Evolutionary conservation across 2,888 invertebrate genomes (phyloP), one percentile per base, ranked within the genome.

Genomic region (Lithosia quadra): DNA sequence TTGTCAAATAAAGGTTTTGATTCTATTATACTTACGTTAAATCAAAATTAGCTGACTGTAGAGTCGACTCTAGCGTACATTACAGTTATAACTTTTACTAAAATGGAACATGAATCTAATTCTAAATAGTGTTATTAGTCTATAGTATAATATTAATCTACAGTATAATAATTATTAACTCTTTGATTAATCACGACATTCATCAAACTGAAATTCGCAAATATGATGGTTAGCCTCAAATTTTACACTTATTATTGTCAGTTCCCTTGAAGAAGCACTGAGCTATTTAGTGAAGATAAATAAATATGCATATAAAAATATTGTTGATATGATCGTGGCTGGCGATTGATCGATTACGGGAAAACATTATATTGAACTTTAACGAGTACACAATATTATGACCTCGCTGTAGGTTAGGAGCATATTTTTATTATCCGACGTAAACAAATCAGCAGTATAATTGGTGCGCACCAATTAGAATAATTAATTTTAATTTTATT

Each of bases 371-470:
- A 18, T 18, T 60, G 15, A 62, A 39, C 55, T 67, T 21, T 67
- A 61, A 67, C 56, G 43, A 61, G 61, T 62, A 67, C 61, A 64
- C 34, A 18, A n/a, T 56, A 22, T 18, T 36, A n/a, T 36, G 55
- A 22, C 24, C 24, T 56, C 28, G 34, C 8, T 49, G 5, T 36
- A 39, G 10, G 33, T 53, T 10, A 18, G 55, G 43, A 43, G 43
- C 5, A 43, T 43, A 43, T 43, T 43, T 43, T 43, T 43, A 43
- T 43, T 43, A 15, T 2, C 39, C 18, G 18, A 3, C 0, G 43
- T 43, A 43, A 18, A 18, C 15, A 18, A 43, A 43, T 43, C 43
- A 10, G 8, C 8, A 10, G 34, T 34, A 34, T 8, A 34, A 34
- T 7, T 34, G 28, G 28, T 28, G 8, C 34, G 9, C 10, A n/a